Conservation (phyloP, 53 echinoderm and acorn worm species). For the Antedon mediterranea region DNA sequence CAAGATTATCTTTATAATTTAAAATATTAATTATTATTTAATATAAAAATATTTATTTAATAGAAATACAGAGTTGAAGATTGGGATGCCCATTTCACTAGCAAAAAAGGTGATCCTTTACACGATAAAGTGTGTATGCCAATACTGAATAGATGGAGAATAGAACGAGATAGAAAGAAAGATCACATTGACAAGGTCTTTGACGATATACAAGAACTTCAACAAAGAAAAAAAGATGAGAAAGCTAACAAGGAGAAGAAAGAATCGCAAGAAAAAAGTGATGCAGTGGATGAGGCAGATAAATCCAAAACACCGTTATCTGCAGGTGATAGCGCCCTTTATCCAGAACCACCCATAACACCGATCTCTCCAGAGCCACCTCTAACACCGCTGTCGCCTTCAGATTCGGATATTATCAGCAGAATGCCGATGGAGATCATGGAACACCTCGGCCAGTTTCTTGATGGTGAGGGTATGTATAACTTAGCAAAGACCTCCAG, state of each 20-base stretch:
- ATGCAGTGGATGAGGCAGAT: background rate
- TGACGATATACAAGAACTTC: background rate
- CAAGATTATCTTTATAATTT: too few species aligned
- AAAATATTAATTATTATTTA: background rate
- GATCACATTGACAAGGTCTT: background rate
- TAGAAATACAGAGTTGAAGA: background rate
- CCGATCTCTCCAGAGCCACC: background rate
- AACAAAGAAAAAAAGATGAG: background rate
- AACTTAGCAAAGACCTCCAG: background rate
- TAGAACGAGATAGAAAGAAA: background rate
- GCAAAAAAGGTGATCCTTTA: background rate
- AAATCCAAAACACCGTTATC: background rate
- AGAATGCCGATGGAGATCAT: background rate
- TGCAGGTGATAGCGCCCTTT: background rate
- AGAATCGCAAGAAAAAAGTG: background rate
- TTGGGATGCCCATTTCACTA: background rate
- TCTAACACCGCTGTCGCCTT: background rate
- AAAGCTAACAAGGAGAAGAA: too few species aligned
- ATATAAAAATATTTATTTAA: background rate
- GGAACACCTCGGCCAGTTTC: background rate
- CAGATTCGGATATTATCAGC: background rate
- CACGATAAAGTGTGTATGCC: background rate
- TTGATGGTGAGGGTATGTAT: background rate
- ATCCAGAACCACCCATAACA: background rate
- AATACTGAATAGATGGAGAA: background rate